A percentile compares a stretch with the other conserved stretches of the same genome.
These are phyloP conservation scores for Xyrichtys novacula DNA, from an alignment of 2,797 vertebrate species.

Conservation along the genomic window DNA sequence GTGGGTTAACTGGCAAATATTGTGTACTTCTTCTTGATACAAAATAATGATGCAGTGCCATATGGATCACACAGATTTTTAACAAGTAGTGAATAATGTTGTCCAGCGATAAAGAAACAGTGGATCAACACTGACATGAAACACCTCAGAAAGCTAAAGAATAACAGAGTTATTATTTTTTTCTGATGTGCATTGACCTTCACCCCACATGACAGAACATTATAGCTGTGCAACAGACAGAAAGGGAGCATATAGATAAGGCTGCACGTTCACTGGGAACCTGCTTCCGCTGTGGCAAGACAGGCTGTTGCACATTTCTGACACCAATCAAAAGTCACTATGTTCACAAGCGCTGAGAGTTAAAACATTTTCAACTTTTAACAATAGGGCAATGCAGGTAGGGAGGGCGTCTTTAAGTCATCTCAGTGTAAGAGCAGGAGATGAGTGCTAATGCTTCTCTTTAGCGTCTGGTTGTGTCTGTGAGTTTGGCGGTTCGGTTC, in stretches of 20 bases:
- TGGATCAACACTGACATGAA: conserved; percentile 9
- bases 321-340: conserved; percentile 19
- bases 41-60: conserved; percentile 22
- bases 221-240: conserved; percentile 36
- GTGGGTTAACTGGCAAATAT: conserved; percentile 42
- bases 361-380: conserved; percentile 17
- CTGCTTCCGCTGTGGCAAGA: conserved; percentile 10
- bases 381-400: conserved; percentile 10
- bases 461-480: conserved; percentile 29
- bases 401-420: conserved; percentile 1
- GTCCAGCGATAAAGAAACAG: conserved; percentile 16
- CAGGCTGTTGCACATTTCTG: conserved; percentile 32
- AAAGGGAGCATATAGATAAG: conserved; percentile 41
- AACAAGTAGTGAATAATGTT: conserved; percentile 11
- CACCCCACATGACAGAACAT: conserved; percentile 34
- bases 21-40: conserved; percentile 52
- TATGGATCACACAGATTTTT: conserved; percentile 17
- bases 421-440: conserved; percentile 34
- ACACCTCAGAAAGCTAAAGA: conserved; percentile 22
- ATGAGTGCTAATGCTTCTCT: conserved; percentile 30
- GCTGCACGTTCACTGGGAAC: conserved; percentile 43
- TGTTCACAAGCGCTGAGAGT: conserved; percentile 20
- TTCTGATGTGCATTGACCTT: conserved; percentile 23
- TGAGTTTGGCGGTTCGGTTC: conserved; percentile 38
- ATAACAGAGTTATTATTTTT: neutral